Percentiles rank a stretch among this genome's conserved stretches.
Evolutionary conservation across 1,140 invertebrate species (phyloP).

Genomic region (Leucophenga varia): DNA sequence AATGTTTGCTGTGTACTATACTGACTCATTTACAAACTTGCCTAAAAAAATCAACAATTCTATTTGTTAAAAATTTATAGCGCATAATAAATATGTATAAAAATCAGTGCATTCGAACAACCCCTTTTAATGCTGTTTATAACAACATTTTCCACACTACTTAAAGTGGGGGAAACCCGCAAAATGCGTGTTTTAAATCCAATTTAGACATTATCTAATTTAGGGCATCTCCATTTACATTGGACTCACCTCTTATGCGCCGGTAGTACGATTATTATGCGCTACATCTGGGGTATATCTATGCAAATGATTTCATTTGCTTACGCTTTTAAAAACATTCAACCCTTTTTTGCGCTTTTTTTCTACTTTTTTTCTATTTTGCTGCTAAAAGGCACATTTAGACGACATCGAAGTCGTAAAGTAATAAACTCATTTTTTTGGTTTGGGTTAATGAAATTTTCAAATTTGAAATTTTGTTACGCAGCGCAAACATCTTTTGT

Average conservation of each 20-base stretch:
- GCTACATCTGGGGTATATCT: slow-evolving; percentile 6
- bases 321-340: too few species aligned
- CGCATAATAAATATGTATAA: too few species aligned
- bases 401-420: slow-evolving; percentile 14
- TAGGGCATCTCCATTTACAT: slow-evolving; percentile 49
- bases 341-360: slow-evolving; percentile 25
- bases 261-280: too few species aligned
- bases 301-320: slow-evolving; percentile 54
- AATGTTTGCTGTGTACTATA: too few species aligned
- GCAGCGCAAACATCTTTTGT: slow-evolving; percentile 29
- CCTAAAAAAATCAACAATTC: too few species aligned
- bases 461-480: slow-evolving; percentile 6
- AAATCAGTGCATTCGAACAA: too few species aligned
- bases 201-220: slow-evolving; percentile 57
- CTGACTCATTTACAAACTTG: too few species aligned
- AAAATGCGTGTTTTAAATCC: slow-evolving; percentile 56
- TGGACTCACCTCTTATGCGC: slow-evolving; percentile 16
- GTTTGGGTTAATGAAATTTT: slow-evolving; percentile 52
- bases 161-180: slow-evolving; percentile 41
- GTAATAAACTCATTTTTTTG: slow-evolving; percentile 51
- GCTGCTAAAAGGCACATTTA: slow-evolving; percentile 32
- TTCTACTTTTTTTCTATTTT: too few species aligned
- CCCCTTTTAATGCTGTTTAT: slow-evolving; percentile 45
- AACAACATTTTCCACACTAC: background rate
- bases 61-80: too few species aligned